Base-by-base conservation (phyloP, 2,888 invertebrate species). In the Rotaria sp. region DNA sequence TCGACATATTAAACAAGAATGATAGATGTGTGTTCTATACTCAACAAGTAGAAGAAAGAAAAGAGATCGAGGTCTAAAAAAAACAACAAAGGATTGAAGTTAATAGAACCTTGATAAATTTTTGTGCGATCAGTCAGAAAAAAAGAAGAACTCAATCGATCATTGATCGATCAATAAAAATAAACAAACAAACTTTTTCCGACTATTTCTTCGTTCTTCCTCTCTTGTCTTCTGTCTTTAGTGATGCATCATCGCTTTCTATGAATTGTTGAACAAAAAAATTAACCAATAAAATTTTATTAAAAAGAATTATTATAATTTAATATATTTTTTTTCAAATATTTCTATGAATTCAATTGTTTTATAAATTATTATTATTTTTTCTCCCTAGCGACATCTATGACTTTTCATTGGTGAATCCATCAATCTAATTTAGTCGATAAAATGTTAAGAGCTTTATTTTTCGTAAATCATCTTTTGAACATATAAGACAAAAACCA, bases 151-250 rank as follows among this genome's bases (percentile, higher is more conserved):
- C 67, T 67, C 67, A 67, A 67, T 67, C 67, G 35, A 67, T 67
- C 30, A 21, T 67, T 67, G 35, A 67, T 67, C 67, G 67, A 67
- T 21, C 67, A 35, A 67, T 35, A 35, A 67, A 67, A 67, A 67
- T 21, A 67, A 67, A 67, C 67, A 67, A 67, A 67, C 67, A 67
- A 67, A 67, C 67, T 67, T 67, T 24, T 67, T 67, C 67, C 67
- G 67, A 35, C 67, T 67, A 67, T 67, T 67, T 67, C 67, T 35
- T 67, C 67, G 30, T 67, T 67, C 67, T 35, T 38, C 35, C 67
- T 67, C 18, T 35, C 67, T 67, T 67, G 67, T 67, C 67, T 35
- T 38, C 35, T 67, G 38, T 67, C 67, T 67, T 67, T 18, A 67
- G 30, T 67, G 67, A 67, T 67, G 67, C 67, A 35, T 67, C 67